Percentiles rank a stretch among this genome's conserved stretches.
Conservation (phyloP, 2,113 vertebrate genomes). For the Hirundichthys speculiger region DNA sequence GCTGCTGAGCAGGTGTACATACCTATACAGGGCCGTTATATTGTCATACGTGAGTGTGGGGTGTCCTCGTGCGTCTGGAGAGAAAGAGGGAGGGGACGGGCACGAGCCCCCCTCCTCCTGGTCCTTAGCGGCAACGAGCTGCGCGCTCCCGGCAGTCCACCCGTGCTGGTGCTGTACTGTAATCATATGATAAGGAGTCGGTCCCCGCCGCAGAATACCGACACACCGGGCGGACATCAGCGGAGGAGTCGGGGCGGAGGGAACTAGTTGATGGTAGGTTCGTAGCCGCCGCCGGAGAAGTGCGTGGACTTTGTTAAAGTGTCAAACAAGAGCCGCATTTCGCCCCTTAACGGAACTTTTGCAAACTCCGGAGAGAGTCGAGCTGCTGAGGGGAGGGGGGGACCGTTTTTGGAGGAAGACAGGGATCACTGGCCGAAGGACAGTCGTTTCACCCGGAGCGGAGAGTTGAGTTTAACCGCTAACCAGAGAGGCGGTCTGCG, state of each 20-base stretch:
- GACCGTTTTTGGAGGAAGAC: slow-evolving; percentile 13
- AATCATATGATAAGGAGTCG: slow-evolving; percentile 76
- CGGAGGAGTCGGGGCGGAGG: slow-evolving; percentile 37
- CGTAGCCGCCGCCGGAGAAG: slow-evolving; percentile 16
- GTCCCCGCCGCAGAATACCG: slow-evolving; percentile 56
- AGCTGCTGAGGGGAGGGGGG: slow-evolving; percentile 20
- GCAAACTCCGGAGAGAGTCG: slow-evolving; percentile 54
- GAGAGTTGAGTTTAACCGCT: slow-evolving; percentile 30
- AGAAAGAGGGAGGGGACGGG: slow-evolving; percentile 15
- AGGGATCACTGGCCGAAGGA: slow-evolving; percentile 28
- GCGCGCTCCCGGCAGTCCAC: slow-evolving; percentile 61
- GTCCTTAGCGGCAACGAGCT: slow-evolving; percentile 51
- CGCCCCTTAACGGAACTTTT: slow-evolving; percentile 45
- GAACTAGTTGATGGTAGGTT: slow-evolving; percentile 5
- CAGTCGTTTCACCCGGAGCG: slow-evolving; percentile 26
- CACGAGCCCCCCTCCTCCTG: slow-evolving; percentile 49
- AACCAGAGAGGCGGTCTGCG: slow-evolving; percentile 37
- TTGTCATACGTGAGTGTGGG: slow-evolving; percentile 37
- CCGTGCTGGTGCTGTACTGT: slow-evolving; percentile 62
- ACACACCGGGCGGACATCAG: slow-evolving; percentile 48
- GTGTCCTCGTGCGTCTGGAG: background rate
- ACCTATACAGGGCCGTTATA: slow-evolving; percentile 43
- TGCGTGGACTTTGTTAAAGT: slow-evolving; percentile 13
- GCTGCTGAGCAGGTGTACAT: slow-evolving; percentile 66
- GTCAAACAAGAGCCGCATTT: slow-evolving; percentile 27